These are phyloP conservation scores for Coregonus clupeaformis DNA, from an alignment of 2,113 vertebrate genomes.

Conservation along the genomic window DNA sequence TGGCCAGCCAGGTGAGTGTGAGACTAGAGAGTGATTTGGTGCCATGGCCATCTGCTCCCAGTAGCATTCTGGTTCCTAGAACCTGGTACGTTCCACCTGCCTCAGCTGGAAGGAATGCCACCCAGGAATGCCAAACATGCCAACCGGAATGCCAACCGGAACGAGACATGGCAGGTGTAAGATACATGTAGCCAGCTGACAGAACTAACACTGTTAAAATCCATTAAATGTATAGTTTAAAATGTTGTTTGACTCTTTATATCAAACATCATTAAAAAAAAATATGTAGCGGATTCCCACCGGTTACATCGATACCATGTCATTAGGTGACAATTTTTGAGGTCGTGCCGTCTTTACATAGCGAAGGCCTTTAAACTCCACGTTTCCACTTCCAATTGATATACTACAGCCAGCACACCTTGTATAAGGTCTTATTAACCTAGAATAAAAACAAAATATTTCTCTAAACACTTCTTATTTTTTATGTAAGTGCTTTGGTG, in stretches of 20 bases:
- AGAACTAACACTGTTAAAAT: not conserved
- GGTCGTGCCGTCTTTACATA: not conserved
- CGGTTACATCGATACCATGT: not conserved
- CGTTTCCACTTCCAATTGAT: not conserved
- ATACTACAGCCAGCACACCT: not conserved
- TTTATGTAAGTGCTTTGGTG: not conserved
- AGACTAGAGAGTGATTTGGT: constrained; percentile 32
- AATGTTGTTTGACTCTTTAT: no score
- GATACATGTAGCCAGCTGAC: not conserved
- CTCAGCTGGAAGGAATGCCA: constrained; percentile 6
- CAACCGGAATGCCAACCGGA: constrained; percentile 4
- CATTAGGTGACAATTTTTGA: not conserved
- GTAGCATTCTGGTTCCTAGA: constrained; percentile 32
- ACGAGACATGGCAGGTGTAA: not conserved
- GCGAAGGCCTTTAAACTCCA: not conserved
- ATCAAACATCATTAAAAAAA: no score
- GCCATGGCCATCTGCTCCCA: constrained; percentile 54
- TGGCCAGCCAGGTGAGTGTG: constrained; percentile 57
- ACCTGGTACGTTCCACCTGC: constrained; percentile 10
- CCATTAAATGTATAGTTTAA: no score
- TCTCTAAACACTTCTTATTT: not conserved
- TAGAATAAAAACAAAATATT: not conserved
- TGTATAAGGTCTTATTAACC: not conserved
- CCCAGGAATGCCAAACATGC: constrained; percentile 25
- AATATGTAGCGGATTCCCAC: not conserved